Conservation (phyloP, 2,797 vertebrate genomes). For the Ispidina picta region DNA sequence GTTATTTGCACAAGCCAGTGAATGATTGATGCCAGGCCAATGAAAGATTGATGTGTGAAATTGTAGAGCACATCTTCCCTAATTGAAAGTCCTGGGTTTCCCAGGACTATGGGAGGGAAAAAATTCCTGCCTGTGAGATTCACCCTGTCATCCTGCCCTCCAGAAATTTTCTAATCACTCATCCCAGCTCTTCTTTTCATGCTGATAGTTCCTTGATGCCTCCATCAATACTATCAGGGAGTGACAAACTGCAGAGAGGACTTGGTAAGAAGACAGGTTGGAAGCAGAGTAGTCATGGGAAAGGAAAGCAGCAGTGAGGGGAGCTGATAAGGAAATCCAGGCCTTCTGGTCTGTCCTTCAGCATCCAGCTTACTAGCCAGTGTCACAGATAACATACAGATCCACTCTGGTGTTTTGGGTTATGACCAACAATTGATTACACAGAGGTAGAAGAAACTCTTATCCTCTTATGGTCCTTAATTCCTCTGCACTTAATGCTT, state of each 20-base stretch:
- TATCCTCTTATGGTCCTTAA: not conserved
- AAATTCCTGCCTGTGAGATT: constrained; percentile 3
- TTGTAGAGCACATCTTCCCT: constrained; percentile 28
- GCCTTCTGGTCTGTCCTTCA: not conserved
- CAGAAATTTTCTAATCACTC: constrained; percentile 34
- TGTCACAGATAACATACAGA: not conserved
- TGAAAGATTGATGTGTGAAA: constrained; percentile 73
- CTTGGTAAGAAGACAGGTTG: not conserved
- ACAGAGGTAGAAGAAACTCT: not conserved
- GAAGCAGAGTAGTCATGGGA: not conserved
- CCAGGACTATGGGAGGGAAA: constrained; percentile 22
- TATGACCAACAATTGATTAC: not conserved
- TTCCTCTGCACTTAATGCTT: not conserved
- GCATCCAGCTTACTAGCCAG: not conserved
- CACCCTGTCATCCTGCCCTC: constrained; percentile 8
- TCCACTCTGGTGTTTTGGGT: not conserved
- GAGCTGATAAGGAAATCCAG: not conserved
- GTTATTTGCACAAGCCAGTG: constrained; percentile 48
- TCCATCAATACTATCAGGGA: constrained; percentile 3
- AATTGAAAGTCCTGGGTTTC: constrained; percentile 18
- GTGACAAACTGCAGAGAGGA: not conserved
- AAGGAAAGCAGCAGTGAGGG: not conserved
- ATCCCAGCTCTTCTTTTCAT: not conserved
- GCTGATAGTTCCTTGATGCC: not conserved
- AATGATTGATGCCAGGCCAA: constrained; percentile 69